A percentile compares a stretch with the other conserved stretches of the same genome.
Conservation (phyloP, 2,888 invertebrate species). For the Myopa tessellatipennis region DNA sequence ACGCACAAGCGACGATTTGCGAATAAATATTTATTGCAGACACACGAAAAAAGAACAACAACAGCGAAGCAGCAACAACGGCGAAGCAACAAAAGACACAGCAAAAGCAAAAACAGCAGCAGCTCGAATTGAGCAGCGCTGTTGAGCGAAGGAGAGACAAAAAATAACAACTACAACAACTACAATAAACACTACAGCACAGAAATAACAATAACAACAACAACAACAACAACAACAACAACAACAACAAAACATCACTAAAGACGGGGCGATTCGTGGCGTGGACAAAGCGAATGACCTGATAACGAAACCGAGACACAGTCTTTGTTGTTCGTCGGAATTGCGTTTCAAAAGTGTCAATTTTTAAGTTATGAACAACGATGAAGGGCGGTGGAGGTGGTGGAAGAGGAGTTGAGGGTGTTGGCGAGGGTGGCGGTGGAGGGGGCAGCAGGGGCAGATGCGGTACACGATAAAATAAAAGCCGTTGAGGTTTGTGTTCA, state of each 20-base stretch:
- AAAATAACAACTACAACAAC: neutral
- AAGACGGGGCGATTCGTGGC: conserved; percentile 35
- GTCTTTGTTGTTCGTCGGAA: neutral
- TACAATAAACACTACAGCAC: conserved; percentile 29
- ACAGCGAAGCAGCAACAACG: conserved; percentile 38
- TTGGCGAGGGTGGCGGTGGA: neutral
- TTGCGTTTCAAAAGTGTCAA: conserved; percentile 38
- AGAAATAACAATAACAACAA: conserved; percentile 11
- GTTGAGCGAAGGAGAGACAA: neutral
- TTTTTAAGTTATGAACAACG: conserved; percentile 36
- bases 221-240: conserved; percentile 45
- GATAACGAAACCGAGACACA: conserved; percentile 29
- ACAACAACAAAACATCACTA: conserved; percentile 14
- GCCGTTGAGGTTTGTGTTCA: too few relatives aligned
- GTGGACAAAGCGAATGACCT: conserved; percentile 37
- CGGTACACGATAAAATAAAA: too few relatives aligned
- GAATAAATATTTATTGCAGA: conserved; percentile 36
- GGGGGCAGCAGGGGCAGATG: too few relatives aligned
- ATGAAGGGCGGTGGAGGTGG: neutral
- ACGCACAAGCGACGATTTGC: conserved; percentile 16
- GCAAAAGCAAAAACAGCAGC: neutral
- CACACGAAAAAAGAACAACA: conserved; percentile 42
- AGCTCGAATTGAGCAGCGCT: neutral
- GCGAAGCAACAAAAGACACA: conserved; percentile 3
- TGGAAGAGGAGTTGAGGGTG: neutral